Base-by-base conservation (phyloP, 2,113 vertebrate species). In the Machaerirhynchus nigripectus region DNA sequence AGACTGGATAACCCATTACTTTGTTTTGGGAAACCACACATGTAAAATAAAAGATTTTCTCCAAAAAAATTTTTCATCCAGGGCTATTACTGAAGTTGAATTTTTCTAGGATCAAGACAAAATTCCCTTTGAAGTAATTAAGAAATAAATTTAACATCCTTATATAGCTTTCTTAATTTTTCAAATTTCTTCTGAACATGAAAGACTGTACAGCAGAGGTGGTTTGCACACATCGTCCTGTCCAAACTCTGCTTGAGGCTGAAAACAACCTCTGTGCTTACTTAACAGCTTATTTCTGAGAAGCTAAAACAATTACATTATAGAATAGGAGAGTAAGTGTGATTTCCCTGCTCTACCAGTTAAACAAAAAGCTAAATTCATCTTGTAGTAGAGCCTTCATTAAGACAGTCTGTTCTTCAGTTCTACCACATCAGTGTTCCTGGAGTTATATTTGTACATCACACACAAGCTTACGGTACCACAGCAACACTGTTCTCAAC, bases 401-500 rank as follows among this genome's bases (percentile, higher is more conserved):
- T 39, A 93, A 84, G 49, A 23, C 28, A 96, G 61, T 28, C 64
- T 27, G 33, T 44, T 61, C 31, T 64, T 73, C 40, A 71, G 23
- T 82, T 91, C 52, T 40, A 79, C 4, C 20, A 44, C 19, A 60
- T 18, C 31, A 46, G 2, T 31, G n/a, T 50, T 87, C 31, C 49
- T 33, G 15, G 9, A 85, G 24, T 73, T 71, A 7, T 1, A 7
- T 22, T 17, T 79, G 16, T 14, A 61, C 23, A 87, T n/a, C 53
- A 30, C 15, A 33, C 18, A 40, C 26, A 42, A 74, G 37, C 11
- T 50, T 50, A 37, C 0, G 2, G 2, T 24, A 53, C 27, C 13
- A 33, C 0, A 0, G 13, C 30, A 60, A 64, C 1, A 2, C 19
- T 60, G 21, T 35, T 76, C 33, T 77, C 61, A 84, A 61, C 16